Evolutionary conservation across 2,797 vertebrate genomes (phyloP).

Genomic region (Urocyon cinereoargenteus): DNA sequence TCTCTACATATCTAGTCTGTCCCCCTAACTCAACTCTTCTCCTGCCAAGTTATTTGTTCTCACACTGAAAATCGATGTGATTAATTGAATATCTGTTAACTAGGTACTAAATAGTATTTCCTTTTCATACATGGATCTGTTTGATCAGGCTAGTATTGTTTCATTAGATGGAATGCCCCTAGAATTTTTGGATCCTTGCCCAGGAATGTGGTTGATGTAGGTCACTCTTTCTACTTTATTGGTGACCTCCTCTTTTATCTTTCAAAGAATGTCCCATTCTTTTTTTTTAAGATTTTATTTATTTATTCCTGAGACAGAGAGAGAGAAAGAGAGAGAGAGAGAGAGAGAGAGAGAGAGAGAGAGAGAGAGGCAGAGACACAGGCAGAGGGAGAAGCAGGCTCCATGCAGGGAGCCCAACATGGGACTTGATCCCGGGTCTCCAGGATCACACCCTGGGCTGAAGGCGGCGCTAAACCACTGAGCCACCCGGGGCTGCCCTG

Average conservation of each 20-base stretch:
- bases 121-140: background rate
- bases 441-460: no score
- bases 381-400: no score
- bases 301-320: no score
- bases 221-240: background rate
- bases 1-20: background rate
- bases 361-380: no score
- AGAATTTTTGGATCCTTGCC: background rate
- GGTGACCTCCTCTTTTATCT: background rate
- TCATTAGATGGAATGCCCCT: background rate
- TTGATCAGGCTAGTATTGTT: background rate
- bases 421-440: no score
- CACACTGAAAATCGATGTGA: background rate
- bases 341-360: no score
- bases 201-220: background rate
- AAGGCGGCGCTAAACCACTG: no score
- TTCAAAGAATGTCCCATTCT: background rate
- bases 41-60: background rate
- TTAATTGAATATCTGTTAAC: constrained; percentile 1
- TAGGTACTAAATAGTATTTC: background rate
- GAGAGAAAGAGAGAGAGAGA: no score
- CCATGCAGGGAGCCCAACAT: no score
- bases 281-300: no score
- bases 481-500: no score
- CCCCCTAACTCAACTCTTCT: background rate